Base-by-base conservation (phyloP, 2,797 vertebrate genomes). In the Danio choprae region DNA sequence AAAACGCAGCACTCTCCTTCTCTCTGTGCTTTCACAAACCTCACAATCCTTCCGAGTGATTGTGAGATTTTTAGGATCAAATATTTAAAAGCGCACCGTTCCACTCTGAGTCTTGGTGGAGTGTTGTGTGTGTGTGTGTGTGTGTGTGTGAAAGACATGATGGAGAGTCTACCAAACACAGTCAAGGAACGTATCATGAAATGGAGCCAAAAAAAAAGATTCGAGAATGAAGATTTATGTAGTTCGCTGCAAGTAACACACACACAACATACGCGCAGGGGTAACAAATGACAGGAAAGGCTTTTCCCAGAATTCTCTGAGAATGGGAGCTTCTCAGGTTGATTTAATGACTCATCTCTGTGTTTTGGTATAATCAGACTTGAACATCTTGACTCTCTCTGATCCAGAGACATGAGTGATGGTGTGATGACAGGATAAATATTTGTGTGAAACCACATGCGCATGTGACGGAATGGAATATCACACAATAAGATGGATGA, bases 1-100 rank as follows among this genome's bases (percentile, higher is more conserved):
- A 84, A 83, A 86, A 84, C 68, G 46, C 85, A 77, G 82, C 86
- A 60, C 80, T 80, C 50, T 70, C 74, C 60, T 59, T 82, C 79
- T 65, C 48, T 84, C 59, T 44, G 38, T 58, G 56, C 70, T 63
- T 63, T 80, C 69, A 62, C 41, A 80, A 73, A 67, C 56, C 38
- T 40, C 50, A n/a, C 10, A 55, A 41, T 63, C 59, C 53, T 76
- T 60, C 44, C n/a, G 63, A 55, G 64, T 44, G 68, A 72, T 72
- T 64, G 29, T 18, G 65, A 64, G 50, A 56, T 74, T 56, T 51
- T 56, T 18, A 20, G 72, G 64, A 77, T 82, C 53, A 46, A 70
- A 81, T 80, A 50, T 62, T 76, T 56, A 53, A 77, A 76, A 70
- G 68, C 1, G 59, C 16, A 18, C 38, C 5, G 13, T 48, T 69